Conservation (phyloP, 2,113 vertebrate species). For the Brachypteracias leptosomus region DNA sequence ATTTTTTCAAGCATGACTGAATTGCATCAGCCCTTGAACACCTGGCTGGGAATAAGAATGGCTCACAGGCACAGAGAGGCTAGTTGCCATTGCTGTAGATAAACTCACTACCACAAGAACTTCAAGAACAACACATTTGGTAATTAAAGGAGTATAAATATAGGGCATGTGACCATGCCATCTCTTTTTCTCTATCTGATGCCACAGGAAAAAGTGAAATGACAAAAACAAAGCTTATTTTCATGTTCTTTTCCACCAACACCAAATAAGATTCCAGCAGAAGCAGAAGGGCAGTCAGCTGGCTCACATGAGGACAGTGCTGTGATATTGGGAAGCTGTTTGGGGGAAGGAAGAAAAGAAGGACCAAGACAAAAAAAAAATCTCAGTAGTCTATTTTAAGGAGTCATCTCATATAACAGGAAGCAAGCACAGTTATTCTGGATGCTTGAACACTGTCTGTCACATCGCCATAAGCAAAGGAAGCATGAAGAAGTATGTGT, state of each 20-base stretch:
- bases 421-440: constrained; percentile 34
- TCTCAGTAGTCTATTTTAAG: constrained; percentile 48
- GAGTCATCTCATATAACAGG: constrained; percentile 25
- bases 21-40: neutral
- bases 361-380: neutral
- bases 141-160: constrained; percentile 14
- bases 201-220: neutral
- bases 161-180: neutral
- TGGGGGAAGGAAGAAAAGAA: neutral
- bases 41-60: neutral
- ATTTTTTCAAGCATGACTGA: neutral
- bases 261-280: neutral
- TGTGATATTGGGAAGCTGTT: neutral
- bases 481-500: constrained; percentile 6
- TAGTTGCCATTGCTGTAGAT: neutral
- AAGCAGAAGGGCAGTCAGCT: neutral
- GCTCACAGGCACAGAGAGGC: neutral
- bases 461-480: neutral
- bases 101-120: neutral
- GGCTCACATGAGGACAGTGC: neutral
- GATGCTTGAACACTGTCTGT: constrained; percentile 45
- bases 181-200: neutral
- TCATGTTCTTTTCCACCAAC: neutral
- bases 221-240: neutral
- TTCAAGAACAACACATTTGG: neutral